Conservation (phyloP, 2,888 invertebrate species). For the Cistogaster globosa region DNA sequence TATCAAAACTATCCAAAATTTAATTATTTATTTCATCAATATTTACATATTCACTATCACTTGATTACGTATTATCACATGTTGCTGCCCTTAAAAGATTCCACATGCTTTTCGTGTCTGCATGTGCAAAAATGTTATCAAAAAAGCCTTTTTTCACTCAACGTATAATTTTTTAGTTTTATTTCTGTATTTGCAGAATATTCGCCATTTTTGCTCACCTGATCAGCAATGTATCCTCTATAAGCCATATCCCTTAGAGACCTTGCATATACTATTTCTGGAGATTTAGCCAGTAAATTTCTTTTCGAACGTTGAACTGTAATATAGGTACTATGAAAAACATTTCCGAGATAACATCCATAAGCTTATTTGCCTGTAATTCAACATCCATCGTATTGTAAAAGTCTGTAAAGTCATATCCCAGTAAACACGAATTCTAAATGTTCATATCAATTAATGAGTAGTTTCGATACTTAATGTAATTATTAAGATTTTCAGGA, state of each 20-base stretch:
- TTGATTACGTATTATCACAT: background rate
- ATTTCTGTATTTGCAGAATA: slow-evolving; percentile 21
- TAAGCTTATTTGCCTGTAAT: too few relatives aligned
- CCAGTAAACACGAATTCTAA: background rate
- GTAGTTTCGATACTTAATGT: slow-evolving; percentile 1
- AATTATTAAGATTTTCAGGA: background rate
- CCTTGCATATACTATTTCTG: background rate
- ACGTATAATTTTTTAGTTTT: slow-evolving; percentile 2
- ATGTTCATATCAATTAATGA: background rate
- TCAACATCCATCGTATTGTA: too few relatives aligned
- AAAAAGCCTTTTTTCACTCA: slow-evolving; percentile 3
- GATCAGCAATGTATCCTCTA: background rate
- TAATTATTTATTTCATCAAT: slow-evolving; percentile 10
- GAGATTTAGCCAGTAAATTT: background rate
- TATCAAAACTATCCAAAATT: slow-evolving; percentile 2
- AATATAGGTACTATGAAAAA: slow-evolving; percentile 1
- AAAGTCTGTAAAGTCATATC: slow-evolving; percentile 1
- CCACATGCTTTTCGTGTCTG: slow-evolving; percentile 1
- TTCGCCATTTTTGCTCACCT: background rate
- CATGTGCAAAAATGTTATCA: background rate
- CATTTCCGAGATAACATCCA: background rate
- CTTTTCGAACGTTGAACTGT: background rate
- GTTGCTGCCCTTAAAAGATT: background rate
- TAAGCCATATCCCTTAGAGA: background rate
- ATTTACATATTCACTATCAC: background rate